These are phyloP conservation scores for Dasyornis broadbenti DNA, from an alignment of 2,113 vertebrate genomes.

Conservation along the genomic window DNA sequence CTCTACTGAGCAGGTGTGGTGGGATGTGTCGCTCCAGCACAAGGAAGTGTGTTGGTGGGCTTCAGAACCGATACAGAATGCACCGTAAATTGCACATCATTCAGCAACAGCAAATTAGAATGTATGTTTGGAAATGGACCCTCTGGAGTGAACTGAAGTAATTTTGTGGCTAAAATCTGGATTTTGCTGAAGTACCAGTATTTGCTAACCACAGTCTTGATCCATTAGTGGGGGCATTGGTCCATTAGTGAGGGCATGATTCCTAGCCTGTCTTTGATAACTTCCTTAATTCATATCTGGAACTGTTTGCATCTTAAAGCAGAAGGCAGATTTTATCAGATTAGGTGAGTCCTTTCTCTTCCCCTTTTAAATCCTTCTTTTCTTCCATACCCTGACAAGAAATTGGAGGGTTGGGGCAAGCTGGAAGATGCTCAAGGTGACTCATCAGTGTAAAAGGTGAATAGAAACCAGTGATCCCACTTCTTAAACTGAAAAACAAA, in stretches of 20 bases:
- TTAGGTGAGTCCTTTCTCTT: not conserved
- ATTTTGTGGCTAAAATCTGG: not conserved
- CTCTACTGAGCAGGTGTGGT: not conserved
- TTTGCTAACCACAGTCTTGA: not conserved
- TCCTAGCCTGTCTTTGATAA: not conserved
- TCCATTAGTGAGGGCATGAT: not conserved
- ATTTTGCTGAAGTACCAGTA: not conserved
- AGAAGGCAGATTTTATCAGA: not conserved
- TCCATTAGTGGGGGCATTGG: not conserved
- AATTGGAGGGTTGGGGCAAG: not conserved
- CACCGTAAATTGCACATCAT: not conserved
- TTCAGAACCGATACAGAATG: not conserved
- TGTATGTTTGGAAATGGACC: not conserved
- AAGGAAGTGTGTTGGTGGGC: not conserved
- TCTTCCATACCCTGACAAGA: not conserved
- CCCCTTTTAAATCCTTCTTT: not conserved
- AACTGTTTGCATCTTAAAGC: not conserved
- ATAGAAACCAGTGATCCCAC: not conserved
- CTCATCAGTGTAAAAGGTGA: not conserved
- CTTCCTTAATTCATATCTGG: not conserved
- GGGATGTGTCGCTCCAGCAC: rapidly evolving
- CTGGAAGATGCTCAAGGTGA: not conserved
- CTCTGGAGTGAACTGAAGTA: not conserved
- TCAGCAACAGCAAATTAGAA: not conserved
- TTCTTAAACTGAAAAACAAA: not conserved